Base-by-base conservation (phyloP, 2,888 invertebrate species). In the Pachliopta kotzebuea region DNA sequence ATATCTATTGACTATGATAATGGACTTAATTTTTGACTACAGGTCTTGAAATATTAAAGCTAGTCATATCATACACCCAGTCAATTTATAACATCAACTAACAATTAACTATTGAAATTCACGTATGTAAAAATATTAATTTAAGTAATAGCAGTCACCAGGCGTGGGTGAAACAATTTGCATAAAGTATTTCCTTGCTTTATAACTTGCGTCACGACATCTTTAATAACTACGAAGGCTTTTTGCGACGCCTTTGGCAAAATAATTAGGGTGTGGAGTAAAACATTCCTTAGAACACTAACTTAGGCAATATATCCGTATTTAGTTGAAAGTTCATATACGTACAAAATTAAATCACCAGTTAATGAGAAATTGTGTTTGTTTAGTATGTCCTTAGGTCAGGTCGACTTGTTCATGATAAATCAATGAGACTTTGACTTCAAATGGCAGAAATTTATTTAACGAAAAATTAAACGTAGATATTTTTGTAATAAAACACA, bases 161-260 rank as follows among this genome's bases (percentile, higher is more conserved):
- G 69, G 69, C 70, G 67, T 63, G 68, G 67, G 76, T 77, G 74
- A 81, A 85, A 81, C 80, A 80, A 85, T 87, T 89, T 86, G 84
- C 88, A 88, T 88, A 85, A 84, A 84, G 80, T 79, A 81, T 86
- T 86, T 78, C 76, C 76, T 76, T 75, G 76, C 76, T 85, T 88
- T 89, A 88, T 87, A 77, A 82, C 80, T 75, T 75, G 73, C 77
- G 85, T 84, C 88, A 89, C 88, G 88, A 78, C 86, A 88, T 83
- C 80, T 80, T 78, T 89, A 88, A 87, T 88, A 83, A 82, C 81
- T 78, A 75, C 84, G 86, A 83, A 85, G 81, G 82, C 81, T 79
- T 81, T 84, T 83, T 76, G 81, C 78, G 86, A 87, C 88, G 85
- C 87, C 85, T 84, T 83, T 73, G 71, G 74, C 76, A 74, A 81